Percentiles rank a stretch among this genome's conserved stretches.
Conservation (phyloP, 2,888 invertebrate genomes). For the Cryptus viduatorius region DNA sequence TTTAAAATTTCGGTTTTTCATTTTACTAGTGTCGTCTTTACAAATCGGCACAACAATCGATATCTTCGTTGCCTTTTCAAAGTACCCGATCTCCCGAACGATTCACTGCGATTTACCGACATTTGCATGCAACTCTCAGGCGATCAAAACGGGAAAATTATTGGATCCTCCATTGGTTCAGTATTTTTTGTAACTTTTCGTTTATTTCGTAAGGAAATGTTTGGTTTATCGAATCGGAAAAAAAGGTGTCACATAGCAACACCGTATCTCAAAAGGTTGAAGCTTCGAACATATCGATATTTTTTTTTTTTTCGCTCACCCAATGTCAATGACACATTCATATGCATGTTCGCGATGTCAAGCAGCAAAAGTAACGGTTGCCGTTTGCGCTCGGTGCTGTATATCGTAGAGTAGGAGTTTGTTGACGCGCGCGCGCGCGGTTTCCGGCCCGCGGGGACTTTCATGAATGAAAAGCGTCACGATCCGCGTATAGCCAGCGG, state of each 20-base stretch:
- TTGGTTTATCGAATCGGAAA: not conserved
- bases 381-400: constrained; percentile 56
- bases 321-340: constrained; percentile 27
- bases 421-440: constrained; percentile 65
- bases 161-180: not conserved
- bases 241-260: not conserved
- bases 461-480: constrained; percentile 70
- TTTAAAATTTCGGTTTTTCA: no score
- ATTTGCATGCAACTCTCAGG: no score
- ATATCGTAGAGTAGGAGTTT: constrained; percentile 66
- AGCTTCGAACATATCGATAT: not conserved
- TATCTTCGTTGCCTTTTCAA: no score
- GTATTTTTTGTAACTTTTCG: not conserved
- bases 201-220: not conserved
- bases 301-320: not conserved
- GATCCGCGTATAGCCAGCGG: constrained; percentile 24
- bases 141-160: no score
- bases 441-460: constrained; percentile 67
- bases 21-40: no score
- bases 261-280: not conserved
- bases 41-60: no score
- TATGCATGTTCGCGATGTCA: constrained; percentile 24
- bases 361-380: constrained; percentile 52
- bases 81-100: no score
- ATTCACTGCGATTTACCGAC: no score